phyloP scores from a whole-genome alignment of 2,113 vertebrate species.

The Lagenorhynchus albirostris region DNA sequence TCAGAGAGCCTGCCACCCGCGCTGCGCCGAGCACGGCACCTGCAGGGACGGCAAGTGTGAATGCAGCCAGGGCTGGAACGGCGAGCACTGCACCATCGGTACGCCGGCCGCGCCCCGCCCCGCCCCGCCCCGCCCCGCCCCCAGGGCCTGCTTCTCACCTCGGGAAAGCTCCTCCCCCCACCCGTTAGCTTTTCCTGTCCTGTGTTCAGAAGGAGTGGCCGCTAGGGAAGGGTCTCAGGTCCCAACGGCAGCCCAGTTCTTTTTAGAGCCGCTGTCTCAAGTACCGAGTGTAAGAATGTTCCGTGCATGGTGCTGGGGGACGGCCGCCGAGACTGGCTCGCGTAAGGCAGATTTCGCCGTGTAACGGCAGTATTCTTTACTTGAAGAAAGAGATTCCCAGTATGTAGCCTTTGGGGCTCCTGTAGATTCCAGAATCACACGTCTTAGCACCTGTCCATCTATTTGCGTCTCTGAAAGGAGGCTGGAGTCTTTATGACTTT shows the following conservation, averaged over 20 bases:
- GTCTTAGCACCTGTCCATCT: neutral
- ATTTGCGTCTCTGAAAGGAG: neutral
- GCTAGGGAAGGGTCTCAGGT: slow-evolving; percentile 7
- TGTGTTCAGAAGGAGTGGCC: neutral
- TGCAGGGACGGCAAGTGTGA: slow-evolving; percentile 97
- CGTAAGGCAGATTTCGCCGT: neutral
- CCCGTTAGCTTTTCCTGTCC: slow-evolving; percentile 13
- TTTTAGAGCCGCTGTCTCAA: slow-evolving; percentile 14
- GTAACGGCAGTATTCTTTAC: neutral
- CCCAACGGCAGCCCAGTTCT: slow-evolving; percentile 37
- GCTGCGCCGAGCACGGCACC: slow-evolving; percentile 95
- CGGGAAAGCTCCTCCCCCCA: neutral
- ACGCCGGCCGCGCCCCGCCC: slow-evolving; percentile 69
- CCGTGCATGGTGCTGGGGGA: neutral
- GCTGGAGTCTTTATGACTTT: neutral
- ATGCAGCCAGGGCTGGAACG: slow-evolving; percentile 98
- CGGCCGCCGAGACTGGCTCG: neutral
- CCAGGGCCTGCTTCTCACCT: accelerated
- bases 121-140: slow-evolving; percentile 46
- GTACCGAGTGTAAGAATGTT: neutral
- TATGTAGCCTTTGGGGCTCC: neutral
- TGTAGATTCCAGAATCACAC: neutral
- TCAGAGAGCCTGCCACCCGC: slow-evolving; percentile 95
- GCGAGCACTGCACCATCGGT: slow-evolving; percentile 99
- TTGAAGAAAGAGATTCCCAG: slow-evolving; percentile 32